A percentile compares a stretch with the other conserved stretches of the same genome.
These are phyloP conservation scores for Drosophila parvula DNA, from an alignment of 1,140 invertebrate genomes.

Conservation along the genomic window DNA sequence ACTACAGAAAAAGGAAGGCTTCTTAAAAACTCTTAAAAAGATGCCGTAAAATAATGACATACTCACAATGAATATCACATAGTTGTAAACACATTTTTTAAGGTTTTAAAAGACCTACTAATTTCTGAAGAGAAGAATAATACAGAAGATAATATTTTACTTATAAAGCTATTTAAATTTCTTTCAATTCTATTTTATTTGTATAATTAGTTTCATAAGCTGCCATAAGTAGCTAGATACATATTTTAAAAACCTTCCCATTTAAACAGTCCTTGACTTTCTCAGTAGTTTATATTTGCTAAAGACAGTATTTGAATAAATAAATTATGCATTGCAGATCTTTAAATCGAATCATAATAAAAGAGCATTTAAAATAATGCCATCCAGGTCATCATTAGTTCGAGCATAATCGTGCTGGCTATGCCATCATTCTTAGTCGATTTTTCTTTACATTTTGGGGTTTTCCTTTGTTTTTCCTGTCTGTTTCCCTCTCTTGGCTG, in stretches of 20 bases:
- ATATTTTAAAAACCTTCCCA: neutral
- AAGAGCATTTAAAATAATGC: neutral
- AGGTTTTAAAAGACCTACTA: too few species aligned
- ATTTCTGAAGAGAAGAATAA: too few species aligned
- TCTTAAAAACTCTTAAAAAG: too few species aligned
- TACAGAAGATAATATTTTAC: neutral
- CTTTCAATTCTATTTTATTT: too few species aligned
- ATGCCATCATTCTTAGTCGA: constrained; percentile 24
- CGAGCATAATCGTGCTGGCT: neutral
- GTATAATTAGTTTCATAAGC: neutral
- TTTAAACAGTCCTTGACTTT: neutral
- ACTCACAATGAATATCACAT: too few species aligned
- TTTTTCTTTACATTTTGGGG: constrained; percentile 47
- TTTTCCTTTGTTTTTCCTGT: constrained; percentile 41
- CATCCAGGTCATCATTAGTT: constrained; percentile 1
- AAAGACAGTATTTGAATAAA: neutral
- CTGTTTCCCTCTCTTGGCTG: constrained; percentile 12
- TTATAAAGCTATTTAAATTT: neutral
- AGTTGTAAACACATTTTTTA: too few species aligned
- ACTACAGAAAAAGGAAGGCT: too few species aligned
- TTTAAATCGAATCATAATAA: too few species aligned
- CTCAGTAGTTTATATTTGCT: neutral
- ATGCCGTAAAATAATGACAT: too few species aligned
- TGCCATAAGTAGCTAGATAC: neutral
- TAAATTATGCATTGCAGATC: neutral